phyloP scores from a whole-genome alignment of 1,140 invertebrate genomes.

The Diorhabda carinulata region DNA sequence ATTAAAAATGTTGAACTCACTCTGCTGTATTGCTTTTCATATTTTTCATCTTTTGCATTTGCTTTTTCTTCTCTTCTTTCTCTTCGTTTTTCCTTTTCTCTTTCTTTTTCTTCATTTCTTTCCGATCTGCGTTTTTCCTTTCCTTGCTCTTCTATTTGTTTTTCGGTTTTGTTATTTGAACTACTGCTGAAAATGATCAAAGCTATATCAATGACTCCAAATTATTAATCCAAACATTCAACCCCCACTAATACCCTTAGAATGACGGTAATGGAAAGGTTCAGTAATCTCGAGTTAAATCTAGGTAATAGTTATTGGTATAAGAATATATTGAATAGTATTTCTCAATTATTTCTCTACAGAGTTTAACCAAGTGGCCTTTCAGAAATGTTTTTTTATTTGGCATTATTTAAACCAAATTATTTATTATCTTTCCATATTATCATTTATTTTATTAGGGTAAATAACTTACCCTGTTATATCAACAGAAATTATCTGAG shows the following conservation, averaged over 20 bases:
- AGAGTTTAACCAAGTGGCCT: no score
- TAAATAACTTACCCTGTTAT: constrained; percentile 9
- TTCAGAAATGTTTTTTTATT: no score
- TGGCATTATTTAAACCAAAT: no score
- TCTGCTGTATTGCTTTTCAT: constrained; percentile 15
- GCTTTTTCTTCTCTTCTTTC: constrained; percentile 29
- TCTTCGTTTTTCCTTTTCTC: constrained; percentile 42
- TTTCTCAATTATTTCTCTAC: no score
- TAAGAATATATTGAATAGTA: no score
- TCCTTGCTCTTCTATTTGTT: constrained; percentile 38
- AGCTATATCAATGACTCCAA: not conserved
- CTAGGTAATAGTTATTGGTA: no score
- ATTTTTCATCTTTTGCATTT: constrained; percentile 18
- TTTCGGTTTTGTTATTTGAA: constrained; percentile 32
- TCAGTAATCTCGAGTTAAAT: no score
- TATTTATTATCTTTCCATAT: no score
- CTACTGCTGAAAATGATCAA: constrained; percentile 13
- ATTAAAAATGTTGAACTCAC: not conserved
- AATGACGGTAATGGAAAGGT: no score
- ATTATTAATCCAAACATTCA: not conserved
- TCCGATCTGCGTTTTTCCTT: constrained; percentile 48
- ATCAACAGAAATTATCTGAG: constrained; percentile 4
- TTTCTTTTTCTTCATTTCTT: constrained; percentile 49
- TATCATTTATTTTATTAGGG: no score
- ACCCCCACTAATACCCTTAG: no score